A percentile compares a stretch with the other conserved stretches of the same genome.
Conservation (phyloP, 2,113 vertebrate genomes). For the Jaculus jaculus region DNA sequence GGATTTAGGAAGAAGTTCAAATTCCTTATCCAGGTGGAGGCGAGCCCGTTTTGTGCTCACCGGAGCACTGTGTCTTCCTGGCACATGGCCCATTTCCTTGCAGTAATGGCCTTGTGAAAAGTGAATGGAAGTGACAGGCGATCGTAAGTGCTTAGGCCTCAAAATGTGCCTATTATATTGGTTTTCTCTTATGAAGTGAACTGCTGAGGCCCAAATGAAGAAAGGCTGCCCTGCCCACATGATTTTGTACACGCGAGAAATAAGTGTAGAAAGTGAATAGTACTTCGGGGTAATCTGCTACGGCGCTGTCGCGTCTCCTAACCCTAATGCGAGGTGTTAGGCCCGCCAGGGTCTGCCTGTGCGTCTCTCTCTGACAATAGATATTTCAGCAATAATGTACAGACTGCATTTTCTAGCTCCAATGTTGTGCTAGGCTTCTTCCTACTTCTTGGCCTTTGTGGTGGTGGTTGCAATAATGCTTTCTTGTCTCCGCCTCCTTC, state of each 20-base stretch:
- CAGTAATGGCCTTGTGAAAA: neutral
- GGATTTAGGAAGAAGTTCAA: neutral
- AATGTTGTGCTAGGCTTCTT: neutral
- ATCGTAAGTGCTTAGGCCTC: neutral
- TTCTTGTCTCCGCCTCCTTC: neutral
- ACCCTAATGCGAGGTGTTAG: neutral
- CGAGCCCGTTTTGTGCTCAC: neutral
- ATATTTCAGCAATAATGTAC: neutral
- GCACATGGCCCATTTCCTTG: neutral
- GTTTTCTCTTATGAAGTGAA: neutral
- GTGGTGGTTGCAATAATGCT: neutral
- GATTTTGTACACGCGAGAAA: neutral
- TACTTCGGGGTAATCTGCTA: neutral
- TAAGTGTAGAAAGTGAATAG: neutral
- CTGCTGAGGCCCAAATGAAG: neutral
- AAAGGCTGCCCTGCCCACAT: neutral
- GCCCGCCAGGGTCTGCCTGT: neutral
- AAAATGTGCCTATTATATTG: rapidly evolving
- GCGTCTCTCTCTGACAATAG: neutral
- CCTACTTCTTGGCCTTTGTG: neutral
- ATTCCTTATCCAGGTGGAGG: neutral
- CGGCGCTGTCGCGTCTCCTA: rapidly evolving
- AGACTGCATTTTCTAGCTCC: no score
- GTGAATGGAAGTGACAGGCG: neutral
- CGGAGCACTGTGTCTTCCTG: neutral